phyloP scores from a whole-genome alignment of 2,113 vertebrate genomes.

The Tyto alba region DNA sequence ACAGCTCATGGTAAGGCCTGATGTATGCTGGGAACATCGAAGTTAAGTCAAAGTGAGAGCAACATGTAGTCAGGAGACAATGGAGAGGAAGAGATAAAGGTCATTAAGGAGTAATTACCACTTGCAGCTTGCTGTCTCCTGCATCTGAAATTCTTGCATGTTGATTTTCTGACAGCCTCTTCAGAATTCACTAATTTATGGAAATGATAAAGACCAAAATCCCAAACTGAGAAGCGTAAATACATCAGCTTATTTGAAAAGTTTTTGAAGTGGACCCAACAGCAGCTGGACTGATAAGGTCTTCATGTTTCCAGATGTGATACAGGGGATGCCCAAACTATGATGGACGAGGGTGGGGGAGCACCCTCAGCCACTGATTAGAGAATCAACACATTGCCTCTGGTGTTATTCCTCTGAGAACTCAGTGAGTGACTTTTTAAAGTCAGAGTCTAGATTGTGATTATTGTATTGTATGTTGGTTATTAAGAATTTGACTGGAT shows the following conservation, averaged over 20 bases:
- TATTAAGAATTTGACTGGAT: background rate
- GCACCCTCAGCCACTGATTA: background rate
- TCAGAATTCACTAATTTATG: background rate
- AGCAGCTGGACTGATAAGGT: background rate
- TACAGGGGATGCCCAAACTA: background rate
- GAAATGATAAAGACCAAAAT: background rate
- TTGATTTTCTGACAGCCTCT: background rate
- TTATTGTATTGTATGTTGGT: background rate
- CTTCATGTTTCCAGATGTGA: background rate
- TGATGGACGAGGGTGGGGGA: background rate
- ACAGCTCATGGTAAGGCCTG: background rate
- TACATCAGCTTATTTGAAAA: background rate
- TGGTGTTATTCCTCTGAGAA: background rate
- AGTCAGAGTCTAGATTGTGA: background rate
- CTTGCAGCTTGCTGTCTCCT: background rate
- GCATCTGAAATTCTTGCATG: background rate
- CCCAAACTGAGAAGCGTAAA: background rate
- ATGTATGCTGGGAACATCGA: background rate
- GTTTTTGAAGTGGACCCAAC: background rate
- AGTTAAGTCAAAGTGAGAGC: background rate
- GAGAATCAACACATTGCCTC: accelerated
- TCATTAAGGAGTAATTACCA: background rate
- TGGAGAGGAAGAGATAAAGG: background rate
- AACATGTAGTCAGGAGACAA: background rate
- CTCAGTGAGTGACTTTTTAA: background rate